Evolutionary conservation across 2,888 invertebrate species (phyloP), one percentile per base, ranked within the genome.

Genomic region (Desoria tigrina): DNA sequence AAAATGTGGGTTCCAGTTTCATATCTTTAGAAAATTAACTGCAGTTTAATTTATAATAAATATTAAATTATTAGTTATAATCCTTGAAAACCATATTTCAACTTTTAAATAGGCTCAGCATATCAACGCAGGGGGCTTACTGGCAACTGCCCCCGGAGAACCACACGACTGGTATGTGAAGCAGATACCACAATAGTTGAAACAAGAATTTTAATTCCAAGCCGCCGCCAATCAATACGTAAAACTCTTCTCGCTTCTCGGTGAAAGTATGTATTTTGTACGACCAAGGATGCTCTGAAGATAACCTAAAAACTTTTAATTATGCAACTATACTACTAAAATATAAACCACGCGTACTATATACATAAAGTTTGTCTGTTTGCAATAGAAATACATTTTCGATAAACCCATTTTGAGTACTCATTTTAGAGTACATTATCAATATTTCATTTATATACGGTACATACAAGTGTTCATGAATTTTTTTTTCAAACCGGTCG

Each of bases 131-230:
- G 86, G 87, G 21, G 99, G 99, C 2, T 91, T 98, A 1, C 82
- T 99, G 55, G 99, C 96, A 0, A 94, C 96, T 0, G 87, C 87
- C 32, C 85, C 85, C 45, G 84, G 85, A n/a, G 84, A 89, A 55
- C 82, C 87, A 61, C 95, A 97, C 79, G 79, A 82, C 2, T 86
- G 86, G 80, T 88, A 93, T 67, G 80, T 91, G 3, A 82, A 82
- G 32, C 87, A 86, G 79, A 88, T 96, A 78, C 92, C 94, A 3
- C 63, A 63, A 42, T 57, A 42, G 62, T 21, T 23, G n/a, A 16
- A 2, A 24, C 27, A 11, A 37, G 16, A 27, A 27, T 18, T 61
- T 37, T 6, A 4, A 55, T 39, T 61, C 66, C 21, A 69, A 14
- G 42, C 86, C 86, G 3, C 86, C 88, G 16, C 88, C 88, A 77